These are phyloP conservation scores for Lamellibrachia luymesi DNA, from an alignment of 1,140 invertebrate genomes.

Conservation along the genomic window DNA sequence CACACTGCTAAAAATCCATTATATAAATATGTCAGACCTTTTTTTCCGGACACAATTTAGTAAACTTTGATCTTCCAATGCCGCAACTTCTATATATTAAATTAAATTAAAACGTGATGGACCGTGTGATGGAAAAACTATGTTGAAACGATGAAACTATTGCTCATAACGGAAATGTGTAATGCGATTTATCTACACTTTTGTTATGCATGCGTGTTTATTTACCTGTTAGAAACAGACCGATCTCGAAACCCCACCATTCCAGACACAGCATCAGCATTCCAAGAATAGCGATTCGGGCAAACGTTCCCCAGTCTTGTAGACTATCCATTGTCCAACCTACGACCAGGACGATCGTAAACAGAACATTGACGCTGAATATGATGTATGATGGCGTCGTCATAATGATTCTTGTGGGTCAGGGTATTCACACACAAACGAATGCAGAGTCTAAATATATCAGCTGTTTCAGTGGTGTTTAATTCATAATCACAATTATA, in stretches of 20 bases:
- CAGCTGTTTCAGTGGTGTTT: too few species aligned
- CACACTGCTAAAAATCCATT: too few species aligned
- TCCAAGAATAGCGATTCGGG: constrained; percentile 24
- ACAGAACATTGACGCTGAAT: neutral
- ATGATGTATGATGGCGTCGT: neutral
- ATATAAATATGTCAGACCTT: too few species aligned
- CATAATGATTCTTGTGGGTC: too few species aligned
- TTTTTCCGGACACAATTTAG: too few species aligned
- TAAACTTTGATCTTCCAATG: too few species aligned
- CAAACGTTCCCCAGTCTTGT: constrained; percentile 26
- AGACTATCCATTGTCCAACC: constrained; percentile 26
- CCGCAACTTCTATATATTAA: too few species aligned
- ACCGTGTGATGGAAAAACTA: too few species aligned
- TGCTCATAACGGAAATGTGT: neutral
- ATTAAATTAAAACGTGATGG: too few species aligned
- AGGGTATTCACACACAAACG: too few species aligned
- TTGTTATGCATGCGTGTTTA: neutral
- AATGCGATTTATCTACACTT: neutral
- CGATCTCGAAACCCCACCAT: constrained; percentile 31
- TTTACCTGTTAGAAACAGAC: constrained; percentile 25
- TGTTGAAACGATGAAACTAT: neutral
- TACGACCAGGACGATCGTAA: constrained; percentile 7
- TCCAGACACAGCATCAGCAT: constrained; percentile 30
- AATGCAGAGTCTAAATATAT: too few species aligned
- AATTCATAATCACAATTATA: too few species aligned